A percentile compares a stretch with the other conserved stretches of the same genome.
phyloP scores from a whole-genome alignment of 2,113 vertebrate genomes.

The Galbula dea region DNA sequence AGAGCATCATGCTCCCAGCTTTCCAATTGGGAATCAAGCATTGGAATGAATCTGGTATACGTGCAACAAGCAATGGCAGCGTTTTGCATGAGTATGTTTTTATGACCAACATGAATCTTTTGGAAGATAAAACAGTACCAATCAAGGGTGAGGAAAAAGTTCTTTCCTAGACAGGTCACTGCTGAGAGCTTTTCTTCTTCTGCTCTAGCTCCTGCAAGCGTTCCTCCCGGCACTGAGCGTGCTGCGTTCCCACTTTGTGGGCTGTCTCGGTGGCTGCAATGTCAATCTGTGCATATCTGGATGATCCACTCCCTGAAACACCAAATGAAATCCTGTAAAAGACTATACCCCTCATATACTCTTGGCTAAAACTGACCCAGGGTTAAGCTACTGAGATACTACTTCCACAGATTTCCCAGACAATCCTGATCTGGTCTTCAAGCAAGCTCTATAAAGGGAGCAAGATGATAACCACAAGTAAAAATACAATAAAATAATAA shows the following conservation, averaged over 20 bases:
- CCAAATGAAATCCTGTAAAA: background rate
- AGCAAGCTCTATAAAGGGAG: background rate
- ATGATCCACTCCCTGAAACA: constrained; percentile 73
- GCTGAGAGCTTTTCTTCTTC: constrained; percentile 69
- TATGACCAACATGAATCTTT: background rate
- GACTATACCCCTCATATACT: accelerated
- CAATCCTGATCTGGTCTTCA: background rate
- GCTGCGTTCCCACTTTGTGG: constrained; percentile 80
- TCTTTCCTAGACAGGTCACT: constrained; percentile 48
- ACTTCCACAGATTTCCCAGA: background rate
- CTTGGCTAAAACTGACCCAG: background rate
- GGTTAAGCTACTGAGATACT: background rate
- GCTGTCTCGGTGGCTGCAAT: constrained; percentile 81
- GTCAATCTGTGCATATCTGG: constrained; percentile 83
- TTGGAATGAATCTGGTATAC: constrained; percentile 61
- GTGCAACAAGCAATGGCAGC: background rate
- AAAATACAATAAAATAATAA: background rate
- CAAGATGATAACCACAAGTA: background rate
- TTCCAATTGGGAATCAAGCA: constrained; percentile 52
- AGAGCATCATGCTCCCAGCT: background rate
- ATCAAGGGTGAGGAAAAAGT: background rate
- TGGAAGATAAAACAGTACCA: background rate
- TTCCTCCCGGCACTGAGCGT: constrained; percentile 79
- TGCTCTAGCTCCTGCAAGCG: constrained; percentile 80
- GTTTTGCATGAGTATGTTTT: background rate